Base-by-base conservation (phyloP, 2,888 invertebrate genomes). In the Acanthopleura granulata region DNA sequence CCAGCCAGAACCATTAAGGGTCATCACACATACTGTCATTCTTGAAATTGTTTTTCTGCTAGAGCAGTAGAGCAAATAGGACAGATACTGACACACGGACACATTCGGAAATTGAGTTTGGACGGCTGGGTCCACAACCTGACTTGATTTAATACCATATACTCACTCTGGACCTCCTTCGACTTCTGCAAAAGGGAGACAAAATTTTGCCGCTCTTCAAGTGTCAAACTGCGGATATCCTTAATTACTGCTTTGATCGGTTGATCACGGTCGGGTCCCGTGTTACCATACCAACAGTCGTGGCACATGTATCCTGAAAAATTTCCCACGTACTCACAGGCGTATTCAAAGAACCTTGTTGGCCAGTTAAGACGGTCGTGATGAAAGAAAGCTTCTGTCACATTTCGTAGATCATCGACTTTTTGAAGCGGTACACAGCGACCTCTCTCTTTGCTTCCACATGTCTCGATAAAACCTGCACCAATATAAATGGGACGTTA, bases 341-440 rank as follows among this genome's bases (percentile, higher is more conserved):
- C 72, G 29, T n/a, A 49, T 29, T 18, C 18, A 49, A 72, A 72
- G 49, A 72, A 40, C 15, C 29, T 16, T 18, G 18, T 72, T 40
- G 72, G 72, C 72, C 72, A 72, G 25, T 72, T n/a, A 40, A 49
- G 3, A n/a, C 72, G 72, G 72, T 72, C 40, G 49, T 40, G n/a
- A n/a, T n/a, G n/a, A n/a, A n/a, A n/a, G n/a, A n/a, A n/a, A n/a
- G n/a, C n/a, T n/a, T n/a, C n/a, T n/a, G n/a, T n/a, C n/a, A n/a
- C n/a, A n/a, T n/a, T n/a, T n/a, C n/a, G n/a, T n/a, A n/a, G n/a
- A n/a, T n/a, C n/a, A n/a, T n/a, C n/a, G n/a, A n/a, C n/a, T n/a
- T n/a, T n/a, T n/a, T n/a, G n/a, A n/a, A n/a, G n/a, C n/a, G n/a
- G n/a, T n/a, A n/a, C n/a, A n/a, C n/a, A n/a, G n/a, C n/a, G n/a